Percentiles rank a stretch among this genome's conserved stretches.
Evolutionary conservation across 1,140 invertebrate species (phyloP).

Genomic region (Ctenoplectra terminalis): DNA sequence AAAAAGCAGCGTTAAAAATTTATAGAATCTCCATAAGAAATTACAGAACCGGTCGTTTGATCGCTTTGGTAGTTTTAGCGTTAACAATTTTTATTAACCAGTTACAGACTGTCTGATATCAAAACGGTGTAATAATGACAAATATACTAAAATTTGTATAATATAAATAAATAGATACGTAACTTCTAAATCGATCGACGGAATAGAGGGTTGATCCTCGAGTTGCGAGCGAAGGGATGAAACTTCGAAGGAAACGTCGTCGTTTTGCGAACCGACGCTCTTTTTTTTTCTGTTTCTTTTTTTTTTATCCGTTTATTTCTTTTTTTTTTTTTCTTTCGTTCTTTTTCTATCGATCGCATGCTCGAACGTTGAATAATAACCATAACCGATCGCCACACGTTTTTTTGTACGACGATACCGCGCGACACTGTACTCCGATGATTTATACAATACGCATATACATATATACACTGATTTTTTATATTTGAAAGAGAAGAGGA

Average conservation of each 20-base stretch:
- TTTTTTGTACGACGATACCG: conserved; percentile 29
- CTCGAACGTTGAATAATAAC: conserved; percentile 46
- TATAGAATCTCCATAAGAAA: no score
- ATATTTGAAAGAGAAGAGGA: conserved; percentile 44
- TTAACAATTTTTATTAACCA: no score
- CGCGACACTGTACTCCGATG: conserved; percentile 40
- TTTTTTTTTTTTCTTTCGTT: neutral
- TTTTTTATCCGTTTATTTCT: neutral
- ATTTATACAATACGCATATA: conserved; percentile 12
- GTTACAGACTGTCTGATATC: no score
- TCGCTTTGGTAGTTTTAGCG: no score
- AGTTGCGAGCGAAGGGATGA: neutral
- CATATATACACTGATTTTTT: conserved; percentile 26
- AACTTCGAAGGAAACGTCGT: no score
- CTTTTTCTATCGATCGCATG: conserved; percentile 1
- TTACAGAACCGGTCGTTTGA: no score
- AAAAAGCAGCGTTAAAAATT: no score
- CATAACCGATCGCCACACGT: conserved; percentile 28
- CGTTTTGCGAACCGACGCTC: neutral
- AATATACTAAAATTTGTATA: no score
- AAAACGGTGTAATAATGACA: no score
- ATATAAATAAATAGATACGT: no score
- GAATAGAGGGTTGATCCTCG: no score
- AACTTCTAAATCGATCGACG: no score
- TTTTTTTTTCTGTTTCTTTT: neutral